Base-by-base conservation (phyloP, 2,113 vertebrate species). In the Sylvietta virens region DNA sequence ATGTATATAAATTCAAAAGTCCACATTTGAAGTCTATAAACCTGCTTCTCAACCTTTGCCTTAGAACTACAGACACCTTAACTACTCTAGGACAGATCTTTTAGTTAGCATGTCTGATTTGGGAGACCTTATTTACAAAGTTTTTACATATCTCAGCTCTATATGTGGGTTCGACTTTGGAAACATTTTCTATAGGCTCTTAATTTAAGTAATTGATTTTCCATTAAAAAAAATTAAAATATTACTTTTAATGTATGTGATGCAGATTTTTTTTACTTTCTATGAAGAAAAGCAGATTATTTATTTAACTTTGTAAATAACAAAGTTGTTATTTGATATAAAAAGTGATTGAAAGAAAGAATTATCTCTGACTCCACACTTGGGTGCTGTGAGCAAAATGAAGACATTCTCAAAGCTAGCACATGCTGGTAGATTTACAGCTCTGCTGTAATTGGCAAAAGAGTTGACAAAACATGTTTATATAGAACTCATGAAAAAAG, bases 361-460 rank as follows among this genome's bases (percentile, higher is more conserved):
- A 88, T 65, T 88, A 62, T 90, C 50, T 51, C 45, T 65, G 33
- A 10, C 26, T 93, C 44, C 44, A 70, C 66, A 73, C 30, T 85
- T 93, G 47, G 81, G 66, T 91, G 54, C 39, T 95, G 87, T 73
- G 60, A 95, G 30, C 33, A 83, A 94, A 94, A 50, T 78, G 16
- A 94, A 92, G 88, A 70, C 8, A 94, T 58, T 90, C 73, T 91
- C 33, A 88, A 91, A 90, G 53, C 17, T 69, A 58, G 79, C 85
- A 93, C 47, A 77, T 66, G 79, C 57, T 94, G 54, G 50, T 96
- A 88, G 54, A 88, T 86, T 96, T 88, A 73, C 71, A 94, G 35
- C 33, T 93, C 45, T 77, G 23, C 62, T 80, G 28, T 88, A 95
- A 94, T 78, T 89, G 94, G 67, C 13, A 58, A 92, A 96, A 76